phyloP scores from a whole-genome alignment of 1,140 invertebrate genomes.

The Trichomalopsis sarcophagae region DNA sequence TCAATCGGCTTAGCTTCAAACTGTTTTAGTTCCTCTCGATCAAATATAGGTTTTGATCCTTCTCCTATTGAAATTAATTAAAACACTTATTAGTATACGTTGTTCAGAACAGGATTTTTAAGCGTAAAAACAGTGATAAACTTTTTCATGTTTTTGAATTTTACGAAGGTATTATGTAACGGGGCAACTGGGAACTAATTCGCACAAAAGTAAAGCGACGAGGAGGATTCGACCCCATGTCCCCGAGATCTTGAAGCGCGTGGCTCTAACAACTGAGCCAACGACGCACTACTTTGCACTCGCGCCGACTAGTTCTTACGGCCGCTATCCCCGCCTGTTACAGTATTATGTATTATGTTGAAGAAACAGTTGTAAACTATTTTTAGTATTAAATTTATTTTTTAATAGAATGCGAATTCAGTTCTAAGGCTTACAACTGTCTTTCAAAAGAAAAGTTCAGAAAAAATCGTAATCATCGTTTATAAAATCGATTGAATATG shows the following conservation, averaged over 20 bases:
- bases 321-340: no score
- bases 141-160: not conserved
- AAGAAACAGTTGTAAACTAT: conserved; percentile 9
- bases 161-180: not conserved
- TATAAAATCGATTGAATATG: not conserved
- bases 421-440: not conserved
- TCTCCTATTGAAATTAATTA: conserved; percentile 38
- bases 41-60: conserved; percentile 49
- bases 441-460: not conserved
- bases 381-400: not conserved
- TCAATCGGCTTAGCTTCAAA: not conserved
- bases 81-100: conserved; percentile 10
- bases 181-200: no score
- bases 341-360: not conserved
- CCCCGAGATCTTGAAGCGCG: no score
- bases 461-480: no score
- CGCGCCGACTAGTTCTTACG: no score
- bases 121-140: not conserved
- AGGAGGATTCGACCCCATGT: no score
- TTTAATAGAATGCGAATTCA: not conserved
- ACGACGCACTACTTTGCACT: no score
- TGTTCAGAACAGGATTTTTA: not conserved
- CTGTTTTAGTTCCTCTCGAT: conserved; percentile 41
- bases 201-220: no score
- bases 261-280: no score